Percentiles rank a stretch among this genome's conserved stretches.
phyloP scores from a whole-genome alignment of 2,888 invertebrate species.

The Orchestes rusci region DNA sequence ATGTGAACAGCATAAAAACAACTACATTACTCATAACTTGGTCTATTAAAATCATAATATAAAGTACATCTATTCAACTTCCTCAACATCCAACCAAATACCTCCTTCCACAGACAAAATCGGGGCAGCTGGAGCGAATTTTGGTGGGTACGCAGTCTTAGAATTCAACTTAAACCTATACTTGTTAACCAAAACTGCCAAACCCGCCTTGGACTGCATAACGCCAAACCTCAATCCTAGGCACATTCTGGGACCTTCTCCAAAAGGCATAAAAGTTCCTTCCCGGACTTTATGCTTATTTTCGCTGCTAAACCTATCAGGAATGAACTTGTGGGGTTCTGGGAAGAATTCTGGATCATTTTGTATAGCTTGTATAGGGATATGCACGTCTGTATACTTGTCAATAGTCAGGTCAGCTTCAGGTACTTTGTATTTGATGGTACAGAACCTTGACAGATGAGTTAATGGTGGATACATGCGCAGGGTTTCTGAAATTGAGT shows the following conservation, averaged over 20 bases:
- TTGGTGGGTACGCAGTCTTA: constrained; percentile 15
- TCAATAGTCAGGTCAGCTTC: not conserved
- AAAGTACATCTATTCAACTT: constrained; percentile 3
- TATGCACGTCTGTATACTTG: not conserved
- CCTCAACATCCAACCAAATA: constrained; percentile 16
- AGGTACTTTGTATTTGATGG: constrained; percentile 1
- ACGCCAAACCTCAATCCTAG: constrained; percentile 21
- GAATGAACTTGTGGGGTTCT: constrained; percentile 34
- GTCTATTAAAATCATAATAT: not conserved
- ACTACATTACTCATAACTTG: too few relatives aligned
- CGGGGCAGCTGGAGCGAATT: constrained; percentile 12
- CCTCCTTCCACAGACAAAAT: constrained; percentile 19
- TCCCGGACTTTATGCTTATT: constrained; percentile 2
- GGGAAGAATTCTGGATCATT: constrained; percentile 39
- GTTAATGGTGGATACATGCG: constrained; percentile 3
- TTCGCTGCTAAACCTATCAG: constrained; percentile 11
- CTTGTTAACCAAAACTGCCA: constrained; percentile 11
- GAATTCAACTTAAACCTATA: constrained; percentile 12
- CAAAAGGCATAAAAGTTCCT: constrained; percentile 15
- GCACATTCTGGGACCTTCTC: constrained; percentile 18
- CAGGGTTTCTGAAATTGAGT: not conserved
- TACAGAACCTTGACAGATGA: constrained; percentile 1
- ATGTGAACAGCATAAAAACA: too few relatives aligned
- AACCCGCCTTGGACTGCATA: constrained; percentile 18
- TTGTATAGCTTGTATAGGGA: constrained; percentile 33